phyloP scores from a whole-genome alignment of 2,797 vertebrate species.

The Heteromormyrus szaboi region DNA sequence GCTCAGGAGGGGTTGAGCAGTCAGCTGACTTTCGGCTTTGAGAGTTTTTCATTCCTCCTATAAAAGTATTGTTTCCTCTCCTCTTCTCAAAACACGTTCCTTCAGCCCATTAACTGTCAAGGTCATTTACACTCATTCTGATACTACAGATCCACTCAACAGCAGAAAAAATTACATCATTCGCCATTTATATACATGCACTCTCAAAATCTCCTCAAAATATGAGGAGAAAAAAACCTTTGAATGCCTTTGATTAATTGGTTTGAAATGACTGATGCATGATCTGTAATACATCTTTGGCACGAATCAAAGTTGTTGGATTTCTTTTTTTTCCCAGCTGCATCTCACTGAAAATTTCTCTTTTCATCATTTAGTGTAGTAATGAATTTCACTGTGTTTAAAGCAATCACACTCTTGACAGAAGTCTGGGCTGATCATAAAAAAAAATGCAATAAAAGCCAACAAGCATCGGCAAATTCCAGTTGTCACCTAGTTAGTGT shows the following conservation, averaged over 20 bases:
- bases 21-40: neutral
- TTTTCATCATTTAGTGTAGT: neutral
- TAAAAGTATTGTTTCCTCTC: neutral
- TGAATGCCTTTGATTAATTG: slow-evolving; percentile 8
- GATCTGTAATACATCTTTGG: neutral
- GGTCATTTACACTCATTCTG: neutral
- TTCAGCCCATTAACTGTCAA: neutral
- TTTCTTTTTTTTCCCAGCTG: neutral
- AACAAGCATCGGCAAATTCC: neutral
- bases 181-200: neutral
- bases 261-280: neutral
- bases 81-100: neutral
- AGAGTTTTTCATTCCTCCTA: neutral
- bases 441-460: neutral
- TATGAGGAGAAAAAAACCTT: neutral
- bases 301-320: neutral
- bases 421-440: neutral
- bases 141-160: neutral
- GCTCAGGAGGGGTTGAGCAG: neutral
- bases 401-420: neutral
- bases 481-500: neutral
- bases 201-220: no score
- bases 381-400: neutral
- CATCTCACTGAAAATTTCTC: neutral
- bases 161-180: neutral